Percentiles rank a stretch among this genome's conserved stretches.
These are phyloP conservation scores for Trichogramma dendrolimi DNA, from an alignment of 2,888 invertebrate species.

Conservation along the genomic window DNA sequence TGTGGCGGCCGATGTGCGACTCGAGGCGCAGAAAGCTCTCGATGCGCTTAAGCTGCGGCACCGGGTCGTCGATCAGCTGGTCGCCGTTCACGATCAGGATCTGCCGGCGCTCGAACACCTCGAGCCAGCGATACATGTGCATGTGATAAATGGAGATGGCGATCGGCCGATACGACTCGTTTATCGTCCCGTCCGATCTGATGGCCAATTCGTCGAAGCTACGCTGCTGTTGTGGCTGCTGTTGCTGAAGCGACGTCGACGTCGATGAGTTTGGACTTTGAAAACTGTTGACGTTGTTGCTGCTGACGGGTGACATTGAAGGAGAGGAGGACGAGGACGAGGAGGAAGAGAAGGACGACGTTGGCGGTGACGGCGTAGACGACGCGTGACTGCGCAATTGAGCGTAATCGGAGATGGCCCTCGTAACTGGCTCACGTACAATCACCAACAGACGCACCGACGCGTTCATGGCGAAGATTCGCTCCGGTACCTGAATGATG, in stretches of 20 bases:
- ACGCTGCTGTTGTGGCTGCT: conserved; percentile 38
- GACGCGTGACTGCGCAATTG: conserved; percentile 83
- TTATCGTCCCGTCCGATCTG: conserved; percentile 76
- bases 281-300: neutral
- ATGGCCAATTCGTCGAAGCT: conserved; percentile 80
- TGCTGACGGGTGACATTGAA: neutral
- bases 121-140: conserved; percentile 87
- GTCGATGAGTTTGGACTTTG: conserved; percentile 7
- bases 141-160: conserved; percentile 88
- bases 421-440: conserved; percentile 90
- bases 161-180: conserved; percentile 77
- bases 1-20: conserved; percentile 70
- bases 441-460: conserved; percentile 87
- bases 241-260: conserved; percentile 1
- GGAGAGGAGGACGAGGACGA: conserved; percentile 14
- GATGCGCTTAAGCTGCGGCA: conserved; percentile 79
- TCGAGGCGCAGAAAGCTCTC: conserved; percentile 80
- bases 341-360: conserved; percentile 42
- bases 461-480: conserved; percentile 91
- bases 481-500: conserved; percentile 72
- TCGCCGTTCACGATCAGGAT: conserved; percentile 94
- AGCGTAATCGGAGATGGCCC: conserved; percentile 95
- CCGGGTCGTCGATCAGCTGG: conserved; percentile 83
- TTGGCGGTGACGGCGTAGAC: conserved; percentile 57
- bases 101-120: conserved; percentile 86